Conservation (phyloP, 2,888 invertebrate species). For the Hanleya hanleyi region DNA sequence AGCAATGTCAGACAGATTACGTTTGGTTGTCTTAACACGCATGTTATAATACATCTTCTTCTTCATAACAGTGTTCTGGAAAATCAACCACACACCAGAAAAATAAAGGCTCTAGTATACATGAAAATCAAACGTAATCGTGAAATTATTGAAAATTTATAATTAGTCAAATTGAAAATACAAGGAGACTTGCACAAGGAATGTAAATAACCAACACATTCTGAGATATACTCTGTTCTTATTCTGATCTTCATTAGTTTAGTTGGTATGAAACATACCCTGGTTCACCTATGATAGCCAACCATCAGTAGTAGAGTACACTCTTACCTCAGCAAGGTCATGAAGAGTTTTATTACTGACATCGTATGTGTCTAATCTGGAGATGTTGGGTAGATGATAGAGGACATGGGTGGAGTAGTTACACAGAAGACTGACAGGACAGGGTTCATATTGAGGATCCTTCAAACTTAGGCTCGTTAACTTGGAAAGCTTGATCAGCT, state of each 20-base stretch:
- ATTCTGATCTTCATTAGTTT: no score
- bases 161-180: no score
- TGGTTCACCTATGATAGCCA: no score
- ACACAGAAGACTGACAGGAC: constrained; percentile 69
- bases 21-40: constrained; percentile 63
- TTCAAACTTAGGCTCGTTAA: constrained; percentile 65
- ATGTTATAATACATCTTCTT: constrained; percentile 74
- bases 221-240: no score
- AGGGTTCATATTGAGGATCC: constrained; percentile 66
- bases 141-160: no score
- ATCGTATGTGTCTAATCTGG: constrained; percentile 67
- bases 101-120: not conserved
- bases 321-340: constrained; percentile 70
- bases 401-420: constrained; percentile 72
- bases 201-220: no score
- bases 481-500: constrained; percentile 59
- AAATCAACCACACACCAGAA: constrained; percentile 15
- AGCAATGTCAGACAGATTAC: constrained; percentile 62
- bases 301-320: no score
- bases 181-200: not conserved
- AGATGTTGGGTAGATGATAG: constrained; percentile 69
- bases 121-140: no score
- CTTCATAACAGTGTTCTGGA: constrained; percentile 70
- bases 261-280: no score
- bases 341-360: constrained; percentile 62